A percentile compares a stretch with the other conserved stretches of the same genome.
phyloP scores from a whole-genome alignment of 2,888 invertebrate species.

The Caradrina kadenii region DNA sequence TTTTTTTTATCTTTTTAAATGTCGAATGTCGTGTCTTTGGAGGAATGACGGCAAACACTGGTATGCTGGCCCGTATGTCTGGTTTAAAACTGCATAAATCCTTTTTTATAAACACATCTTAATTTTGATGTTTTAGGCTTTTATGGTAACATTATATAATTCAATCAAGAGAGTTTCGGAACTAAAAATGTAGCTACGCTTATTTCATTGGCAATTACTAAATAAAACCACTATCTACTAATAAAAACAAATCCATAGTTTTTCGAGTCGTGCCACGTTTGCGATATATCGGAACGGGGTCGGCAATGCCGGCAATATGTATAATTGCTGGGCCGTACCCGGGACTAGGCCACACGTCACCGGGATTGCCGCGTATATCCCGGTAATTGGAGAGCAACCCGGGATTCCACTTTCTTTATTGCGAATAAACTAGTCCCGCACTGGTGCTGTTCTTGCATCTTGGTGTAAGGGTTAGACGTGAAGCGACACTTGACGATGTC shows the following conservation, averaged over 20 bases:
- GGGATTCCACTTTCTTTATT: conserved; percentile 90
- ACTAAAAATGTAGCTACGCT: not conserved
- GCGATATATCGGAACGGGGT: conserved; percentile 75
- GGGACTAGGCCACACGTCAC: conserved; percentile 86
- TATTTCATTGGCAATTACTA: not conserved
- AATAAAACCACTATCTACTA: conserved; percentile 43
- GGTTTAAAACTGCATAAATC: too few relatives aligned
- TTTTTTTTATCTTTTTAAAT: too few relatives aligned
- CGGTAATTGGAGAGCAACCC: conserved; percentile 89
- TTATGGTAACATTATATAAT: not conserved
- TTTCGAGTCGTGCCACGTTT: conserved; percentile 69
- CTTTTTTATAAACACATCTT: too few relatives aligned
- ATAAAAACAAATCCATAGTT: conserved; percentile 73
- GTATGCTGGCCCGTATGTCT: too few relatives aligned
- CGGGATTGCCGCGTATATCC: conserved; percentile 89
- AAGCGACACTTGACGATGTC: conserved; percentile 46
- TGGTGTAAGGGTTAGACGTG: conserved; percentile 63
- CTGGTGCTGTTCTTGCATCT: conserved; percentile 82
- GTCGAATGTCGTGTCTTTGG: too few relatives aligned
- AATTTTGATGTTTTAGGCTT: too few relatives aligned
- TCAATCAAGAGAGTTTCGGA: too few relatives aligned
- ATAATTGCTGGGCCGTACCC: conserved; percentile 83
- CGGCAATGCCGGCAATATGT: conserved; percentile 82
- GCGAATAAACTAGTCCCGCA: conserved; percentile 89
- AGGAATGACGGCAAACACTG: too few relatives aligned